phyloP scores from a whole-genome alignment of 2,113 vertebrate genomes.

The Python bivittatus region DNA sequence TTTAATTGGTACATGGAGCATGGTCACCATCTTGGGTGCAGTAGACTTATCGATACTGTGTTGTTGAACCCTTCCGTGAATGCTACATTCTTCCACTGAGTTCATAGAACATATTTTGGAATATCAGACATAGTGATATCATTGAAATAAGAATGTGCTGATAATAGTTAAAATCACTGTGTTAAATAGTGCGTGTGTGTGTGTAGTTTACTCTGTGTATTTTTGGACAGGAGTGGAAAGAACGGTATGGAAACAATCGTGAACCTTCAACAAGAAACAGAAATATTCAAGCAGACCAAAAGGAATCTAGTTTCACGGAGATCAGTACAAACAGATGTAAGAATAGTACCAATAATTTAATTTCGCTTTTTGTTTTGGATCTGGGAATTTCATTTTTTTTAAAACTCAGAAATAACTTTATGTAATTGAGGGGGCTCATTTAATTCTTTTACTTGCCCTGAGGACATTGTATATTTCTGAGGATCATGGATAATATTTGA shows the following conservation, averaged over 20 bases:
- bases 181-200: background rate
- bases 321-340: slow-evolving; percentile 72
- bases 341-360: slow-evolving; percentile 34
- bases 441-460: background rate
- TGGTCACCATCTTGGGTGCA: background rate
- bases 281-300: slow-evolving; percentile 79
- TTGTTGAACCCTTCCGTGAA: background rate
- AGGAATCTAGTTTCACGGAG: slow-evolving; percentile 83
- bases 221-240: slow-evolving; percentile 83
- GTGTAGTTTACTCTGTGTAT: background rate
- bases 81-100: background rate
- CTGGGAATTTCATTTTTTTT: background rate
- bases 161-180: background rate
- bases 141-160: background rate
- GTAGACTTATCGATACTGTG: background rate
- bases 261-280: slow-evolving; percentile 81
- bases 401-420: background rate
- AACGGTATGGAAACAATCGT: slow-evolving; percentile 86
- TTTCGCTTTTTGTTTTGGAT: background rate
- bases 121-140: background rate
- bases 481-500: background rate
- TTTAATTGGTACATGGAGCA: background rate
- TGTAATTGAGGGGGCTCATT: background rate
- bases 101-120: background rate
- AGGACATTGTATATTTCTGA: background rate